phyloP scores from a whole-genome alignment of 2,113 vertebrate species.

The Abramis brama region DNA sequence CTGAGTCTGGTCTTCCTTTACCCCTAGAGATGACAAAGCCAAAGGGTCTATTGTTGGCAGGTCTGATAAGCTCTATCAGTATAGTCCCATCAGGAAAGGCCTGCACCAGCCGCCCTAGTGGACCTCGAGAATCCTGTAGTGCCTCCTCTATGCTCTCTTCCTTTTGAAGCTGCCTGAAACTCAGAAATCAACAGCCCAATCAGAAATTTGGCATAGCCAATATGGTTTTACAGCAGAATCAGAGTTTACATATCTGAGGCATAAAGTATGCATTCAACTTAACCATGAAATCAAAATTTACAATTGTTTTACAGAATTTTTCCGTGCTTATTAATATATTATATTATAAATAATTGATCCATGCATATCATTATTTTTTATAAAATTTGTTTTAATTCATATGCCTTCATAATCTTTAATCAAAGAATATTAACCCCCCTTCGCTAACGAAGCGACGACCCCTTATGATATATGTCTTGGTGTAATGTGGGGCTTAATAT shows the following conservation, averaged over 20 bases:
- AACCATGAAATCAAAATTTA: no score
- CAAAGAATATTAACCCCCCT: no score
- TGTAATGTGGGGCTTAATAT: no score
- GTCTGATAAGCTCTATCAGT: slow-evolving; percentile 84
- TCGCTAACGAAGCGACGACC: no score
- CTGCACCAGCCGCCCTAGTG: slow-evolving; percentile 81
- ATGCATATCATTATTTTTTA: no score
- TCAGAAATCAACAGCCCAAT: background rate
- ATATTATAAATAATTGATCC: no score
- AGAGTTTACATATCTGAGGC: background rate
- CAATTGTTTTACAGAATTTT: background rate
- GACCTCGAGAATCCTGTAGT: slow-evolving; percentile 73
- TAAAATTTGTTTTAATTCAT: no score
- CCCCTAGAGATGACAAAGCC: slow-evolving; percentile 89
- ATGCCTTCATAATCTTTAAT: no score
- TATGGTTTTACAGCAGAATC: background rate
- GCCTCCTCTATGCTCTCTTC: slow-evolving; percentile 86
- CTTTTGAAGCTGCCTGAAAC: slow-evolving; percentile 65
- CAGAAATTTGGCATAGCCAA: background rate
- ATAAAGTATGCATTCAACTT: background rate
- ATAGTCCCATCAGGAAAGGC: slow-evolving; percentile 88
- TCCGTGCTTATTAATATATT: no score
- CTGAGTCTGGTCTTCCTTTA: slow-evolving; percentile 87
- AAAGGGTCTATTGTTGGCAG: slow-evolving; percentile 78
- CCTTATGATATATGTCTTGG: no score